Conservation (phyloP, 2,888 invertebrate species). For the Chalcis sispes region DNA sequence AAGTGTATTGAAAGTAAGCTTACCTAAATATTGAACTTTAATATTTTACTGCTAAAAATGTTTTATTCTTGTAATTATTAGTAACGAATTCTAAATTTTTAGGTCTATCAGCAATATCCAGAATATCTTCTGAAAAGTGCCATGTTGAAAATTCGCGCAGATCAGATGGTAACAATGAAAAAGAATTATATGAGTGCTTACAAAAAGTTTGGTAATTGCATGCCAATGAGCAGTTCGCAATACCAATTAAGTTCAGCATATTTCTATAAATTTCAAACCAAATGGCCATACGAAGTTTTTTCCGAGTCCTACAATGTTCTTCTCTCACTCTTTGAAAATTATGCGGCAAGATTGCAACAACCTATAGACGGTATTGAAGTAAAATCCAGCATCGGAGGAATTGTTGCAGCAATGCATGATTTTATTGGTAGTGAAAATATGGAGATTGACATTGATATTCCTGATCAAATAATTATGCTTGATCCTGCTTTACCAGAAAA, state of each 20-base stretch:
- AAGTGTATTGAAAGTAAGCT: neutral
- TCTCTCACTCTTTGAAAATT: conserved; percentile 62
- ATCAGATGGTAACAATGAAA: conserved; percentile 80
- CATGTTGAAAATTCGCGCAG: conserved; percentile 79
- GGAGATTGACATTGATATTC: conserved; percentile 77
- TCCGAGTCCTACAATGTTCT: conserved; percentile 71
- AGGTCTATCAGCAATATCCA: conserved; percentile 84
- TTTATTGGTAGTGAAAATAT: conserved; percentile 68
- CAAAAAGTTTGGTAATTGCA: conserved; percentile 74
- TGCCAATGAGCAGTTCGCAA: conserved; percentile 77
- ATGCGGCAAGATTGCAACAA: conserved; percentile 45
- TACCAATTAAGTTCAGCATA: conserved; percentile 76
- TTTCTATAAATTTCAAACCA: conserved; percentile 76
- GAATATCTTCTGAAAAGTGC: conserved; percentile 81
- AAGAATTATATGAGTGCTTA: conserved; percentile 73
- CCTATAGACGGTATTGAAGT: conserved; percentile 70
- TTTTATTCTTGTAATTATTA: too few relatives aligned
- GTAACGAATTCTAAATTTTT: too few relatives aligned
- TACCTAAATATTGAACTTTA: too few relatives aligned
- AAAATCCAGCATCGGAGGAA: conserved; percentile 76
- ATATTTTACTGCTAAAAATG: too few relatives aligned
- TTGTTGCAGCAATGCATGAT: conserved; percentile 77
- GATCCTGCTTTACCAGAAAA: conserved; percentile 77
- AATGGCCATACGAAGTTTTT: conserved; percentile 77
- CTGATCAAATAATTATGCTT: conserved; percentile 79